Conservation (phyloP, 2,113 vertebrate genomes). For the Nannospalax galili region DNA sequence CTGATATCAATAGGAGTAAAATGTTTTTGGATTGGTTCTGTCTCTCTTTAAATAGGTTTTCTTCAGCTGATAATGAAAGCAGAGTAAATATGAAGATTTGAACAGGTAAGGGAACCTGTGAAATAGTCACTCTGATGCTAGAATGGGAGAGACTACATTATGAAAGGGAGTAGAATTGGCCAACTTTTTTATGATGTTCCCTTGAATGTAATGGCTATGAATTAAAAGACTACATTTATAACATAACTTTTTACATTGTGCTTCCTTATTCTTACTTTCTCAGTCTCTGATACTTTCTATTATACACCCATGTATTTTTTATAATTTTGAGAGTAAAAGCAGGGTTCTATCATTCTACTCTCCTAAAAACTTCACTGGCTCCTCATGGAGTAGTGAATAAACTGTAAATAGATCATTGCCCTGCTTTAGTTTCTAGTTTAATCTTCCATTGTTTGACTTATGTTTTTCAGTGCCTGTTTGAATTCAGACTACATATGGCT, state of each 20-base stretch:
- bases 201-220: neutral
- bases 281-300: too few species aligned
- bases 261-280: neutral
- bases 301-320: neutral
- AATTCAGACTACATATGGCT: neutral
- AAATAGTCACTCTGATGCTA: neutral
- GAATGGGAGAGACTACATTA: neutral
- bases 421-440: neutral
- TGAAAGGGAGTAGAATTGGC: neutral
- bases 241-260: neutral
- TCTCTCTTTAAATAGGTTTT: neutral
- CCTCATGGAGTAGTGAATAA: neutral
- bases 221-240: neutral
- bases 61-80: neutral
- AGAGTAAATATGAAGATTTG: neutral
- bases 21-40: neutral
- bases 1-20: neutral
- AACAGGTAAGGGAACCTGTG: neutral
- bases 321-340: neutral
- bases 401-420: neutral
- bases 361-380: neutral
- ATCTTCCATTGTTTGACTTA: neutral
- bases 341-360: neutral
- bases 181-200: neutral
- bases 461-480: too few species aligned